These are phyloP conservation scores for Chiloscyllium punctatum DNA, from an alignment of 2,797 vertebrate species.

Conservation along the genomic window DNA sequence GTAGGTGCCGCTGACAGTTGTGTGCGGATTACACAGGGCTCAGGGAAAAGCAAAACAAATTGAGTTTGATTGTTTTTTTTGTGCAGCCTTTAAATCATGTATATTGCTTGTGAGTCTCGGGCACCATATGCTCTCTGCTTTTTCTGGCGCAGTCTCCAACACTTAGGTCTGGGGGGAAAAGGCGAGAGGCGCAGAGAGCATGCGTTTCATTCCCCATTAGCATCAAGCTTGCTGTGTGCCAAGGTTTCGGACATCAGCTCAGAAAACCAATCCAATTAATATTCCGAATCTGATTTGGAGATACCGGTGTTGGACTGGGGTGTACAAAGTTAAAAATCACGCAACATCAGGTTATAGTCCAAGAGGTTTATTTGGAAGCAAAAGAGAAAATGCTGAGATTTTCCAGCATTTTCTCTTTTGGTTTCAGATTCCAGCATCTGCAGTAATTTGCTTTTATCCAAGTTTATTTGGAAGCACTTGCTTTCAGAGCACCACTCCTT, in stretches of 20 bases:
- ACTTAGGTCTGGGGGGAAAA: neutral
- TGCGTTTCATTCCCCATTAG: neutral
- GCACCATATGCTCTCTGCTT: neutral
- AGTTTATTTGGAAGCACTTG: no score
- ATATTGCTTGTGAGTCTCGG: conserved; percentile 1
- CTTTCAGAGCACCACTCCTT: no score
- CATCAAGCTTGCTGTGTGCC: neutral
- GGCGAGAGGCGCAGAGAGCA: neutral
- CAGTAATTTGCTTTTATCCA: no score
- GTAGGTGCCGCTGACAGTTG: neutral
- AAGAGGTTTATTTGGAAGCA: no score
- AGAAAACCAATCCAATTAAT: neutral
- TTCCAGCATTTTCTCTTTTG: no score
- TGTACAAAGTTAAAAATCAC: no score
- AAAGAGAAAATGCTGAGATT: no score
- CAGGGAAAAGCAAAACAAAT: neutral
- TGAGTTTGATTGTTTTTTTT: neutral
- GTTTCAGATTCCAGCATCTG: no score
- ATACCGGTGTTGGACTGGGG: no score
- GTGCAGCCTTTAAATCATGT: neutral
- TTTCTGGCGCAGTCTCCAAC: neutral
- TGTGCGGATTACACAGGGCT: neutral
- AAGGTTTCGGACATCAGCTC: neutral
- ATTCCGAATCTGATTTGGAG: neutral
- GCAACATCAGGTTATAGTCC: no score